phyloP scores from a whole-genome alignment of 2,888 invertebrate genomes.

The Lochmaea crataegi region DNA sequence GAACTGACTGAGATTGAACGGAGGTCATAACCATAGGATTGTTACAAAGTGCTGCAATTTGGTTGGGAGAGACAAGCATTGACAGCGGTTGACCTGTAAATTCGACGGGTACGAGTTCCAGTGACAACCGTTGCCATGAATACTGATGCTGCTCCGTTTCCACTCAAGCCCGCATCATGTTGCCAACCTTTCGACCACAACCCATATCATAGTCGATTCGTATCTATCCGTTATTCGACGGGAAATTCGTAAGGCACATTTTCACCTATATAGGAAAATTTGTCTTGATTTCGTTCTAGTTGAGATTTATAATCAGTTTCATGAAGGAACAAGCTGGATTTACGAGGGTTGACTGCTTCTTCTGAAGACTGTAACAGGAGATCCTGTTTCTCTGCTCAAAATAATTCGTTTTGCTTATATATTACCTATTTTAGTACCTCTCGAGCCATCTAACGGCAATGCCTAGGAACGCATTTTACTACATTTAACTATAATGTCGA shows the following conservation, averaged over 20 bases:
- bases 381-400: too few species aligned
- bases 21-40: slow-evolving; percentile 45
- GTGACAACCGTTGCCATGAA: slow-evolving; percentile 60
- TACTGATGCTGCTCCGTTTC: slow-evolving; percentile 56
- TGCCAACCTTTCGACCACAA: slow-evolving; percentile 46
- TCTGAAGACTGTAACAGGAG: too few species aligned
- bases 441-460: too few species aligned
- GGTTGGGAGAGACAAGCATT: slow-evolving; percentile 53
- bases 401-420: too few species aligned
- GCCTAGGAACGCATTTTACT: too few species aligned
- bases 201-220: slow-evolving; percentile 57
- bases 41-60: slow-evolving; percentile 55
- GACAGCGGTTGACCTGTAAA: slow-evolving; percentile 61
- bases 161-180: slow-evolving; percentile 56
- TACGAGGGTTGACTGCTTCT: too few species aligned
- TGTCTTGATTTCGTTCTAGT: neutral
- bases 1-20: slow-evolving; percentile 44
- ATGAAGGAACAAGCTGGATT: too few species aligned
- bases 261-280: neutral
- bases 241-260: neutral
- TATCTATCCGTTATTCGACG: slow-evolving; percentile 49
- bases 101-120: slow-evolving; percentile 52
- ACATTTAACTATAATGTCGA: too few species aligned
- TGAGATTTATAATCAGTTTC: too few species aligned
- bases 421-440: too few species aligned